These are phyloP conservation scores for Sphenopsis melanotis DNA, from an alignment of 2,797 vertebrate genomes.

Conservation along the genomic window DNA sequence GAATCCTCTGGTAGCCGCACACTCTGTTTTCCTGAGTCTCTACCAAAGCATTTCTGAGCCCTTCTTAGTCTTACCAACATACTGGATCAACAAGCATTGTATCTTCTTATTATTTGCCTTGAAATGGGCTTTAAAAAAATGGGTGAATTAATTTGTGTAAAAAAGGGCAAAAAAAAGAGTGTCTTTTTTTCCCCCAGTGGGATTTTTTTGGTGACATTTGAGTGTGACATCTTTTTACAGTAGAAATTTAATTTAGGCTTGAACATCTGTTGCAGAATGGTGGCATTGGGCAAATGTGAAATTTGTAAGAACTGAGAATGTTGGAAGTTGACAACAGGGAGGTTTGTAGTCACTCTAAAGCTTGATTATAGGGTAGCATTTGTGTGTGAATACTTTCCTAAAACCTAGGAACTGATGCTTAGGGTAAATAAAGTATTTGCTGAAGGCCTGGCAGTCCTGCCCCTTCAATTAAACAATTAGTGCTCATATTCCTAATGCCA, in stretches of 20 bases:
- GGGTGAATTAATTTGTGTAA: neutral
- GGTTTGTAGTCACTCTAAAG: neutral
- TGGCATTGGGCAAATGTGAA: neutral
- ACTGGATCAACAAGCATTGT: neutral
- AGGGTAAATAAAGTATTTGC: neutral
- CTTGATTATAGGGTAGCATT: neutral
- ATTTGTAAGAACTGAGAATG: neutral
- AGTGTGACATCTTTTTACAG: neutral
- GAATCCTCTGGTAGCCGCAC: neutral
- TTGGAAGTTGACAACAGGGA: neutral
- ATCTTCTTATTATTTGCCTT: neutral
- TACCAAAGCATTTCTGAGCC: neutral
- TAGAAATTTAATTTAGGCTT: neutral
- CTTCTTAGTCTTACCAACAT: neutral
- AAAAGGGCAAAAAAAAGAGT: neutral
- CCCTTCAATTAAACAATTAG: neutral
- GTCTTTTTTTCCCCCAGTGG: neutral
- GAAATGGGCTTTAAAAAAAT: neutral
- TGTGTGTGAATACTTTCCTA: neutral
- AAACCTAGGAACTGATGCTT: neutral
- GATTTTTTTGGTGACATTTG: neutral
- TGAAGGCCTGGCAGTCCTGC: neutral
- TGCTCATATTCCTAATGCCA: neutral
- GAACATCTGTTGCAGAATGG: neutral
- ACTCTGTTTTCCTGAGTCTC: neutral